These are phyloP conservation scores for Podarcis cretensis DNA, from an alignment of 2,113 vertebrate species.

Conservation along the genomic window DNA sequence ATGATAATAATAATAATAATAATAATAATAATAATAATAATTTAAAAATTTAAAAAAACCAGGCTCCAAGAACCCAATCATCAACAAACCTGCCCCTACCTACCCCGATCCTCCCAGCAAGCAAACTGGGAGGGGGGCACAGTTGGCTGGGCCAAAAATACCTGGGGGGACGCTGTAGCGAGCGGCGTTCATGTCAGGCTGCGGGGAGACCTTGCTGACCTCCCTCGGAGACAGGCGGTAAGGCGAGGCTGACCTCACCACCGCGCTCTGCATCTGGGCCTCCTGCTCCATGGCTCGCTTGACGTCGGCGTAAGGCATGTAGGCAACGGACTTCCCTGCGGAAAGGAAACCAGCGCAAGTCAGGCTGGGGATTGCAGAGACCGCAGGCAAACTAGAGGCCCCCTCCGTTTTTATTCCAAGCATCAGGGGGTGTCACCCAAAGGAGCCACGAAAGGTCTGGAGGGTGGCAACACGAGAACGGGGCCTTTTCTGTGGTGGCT, in stretches of 20 bases:
- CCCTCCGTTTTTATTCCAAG: not conserved
- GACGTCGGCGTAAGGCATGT: slow-evolving; percentile 87
- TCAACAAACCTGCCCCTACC: too few species aligned
- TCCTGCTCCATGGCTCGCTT: slow-evolving; percentile 88
- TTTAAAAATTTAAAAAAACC: too few species aligned
- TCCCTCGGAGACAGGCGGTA: slow-evolving; percentile 88
- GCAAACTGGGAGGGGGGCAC: not conserved
- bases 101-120: too few species aligned
- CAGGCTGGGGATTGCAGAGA: not conserved
- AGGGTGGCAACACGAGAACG: too few species aligned
- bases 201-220: slow-evolving; percentile 84
- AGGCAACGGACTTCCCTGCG: slow-evolving; percentile 86
- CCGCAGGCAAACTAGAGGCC: not conserved
- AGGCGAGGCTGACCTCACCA: slow-evolving; percentile 83
- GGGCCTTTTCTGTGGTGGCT: too few species aligned
- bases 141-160: slow-evolving; percentile 61
- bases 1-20: too few species aligned
- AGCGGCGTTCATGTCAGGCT: slow-evolving; percentile 80
- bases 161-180: slow-evolving; percentile 90
- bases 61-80: too few species aligned
- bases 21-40: too few species aligned
- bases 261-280: slow-evolving; percentile 74
- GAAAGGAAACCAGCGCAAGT: slow-evolving; percentile 33
- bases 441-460: too few species aligned
- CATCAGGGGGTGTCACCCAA: too few species aligned